A percentile compares a stretch with the other conserved stretches of the same genome.
phyloP scores from a whole-genome alignment of 2,797 vertebrate species.

The Oryzias dopingdopingensis region DNA sequence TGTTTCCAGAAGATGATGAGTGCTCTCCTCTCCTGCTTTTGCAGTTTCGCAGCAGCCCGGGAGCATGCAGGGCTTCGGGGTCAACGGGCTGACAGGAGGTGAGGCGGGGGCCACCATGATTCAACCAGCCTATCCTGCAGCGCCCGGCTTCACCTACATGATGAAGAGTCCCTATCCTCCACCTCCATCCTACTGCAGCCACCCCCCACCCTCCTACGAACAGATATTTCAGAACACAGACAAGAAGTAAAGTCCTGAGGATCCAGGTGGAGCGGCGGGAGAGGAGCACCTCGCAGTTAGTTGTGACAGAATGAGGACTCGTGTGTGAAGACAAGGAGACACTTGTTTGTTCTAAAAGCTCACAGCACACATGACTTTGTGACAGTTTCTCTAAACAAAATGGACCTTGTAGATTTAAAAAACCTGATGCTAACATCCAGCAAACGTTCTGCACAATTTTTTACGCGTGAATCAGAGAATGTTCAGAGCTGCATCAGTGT shows the following conservation, averaged over 20 bases:
- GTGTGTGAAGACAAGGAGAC: no score
- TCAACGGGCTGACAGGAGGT: slow-evolving; percentile 76
- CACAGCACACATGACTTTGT: no score
- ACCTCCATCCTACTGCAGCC: slow-evolving; percentile 94
- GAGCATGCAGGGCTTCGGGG: slow-evolving; percentile 82
- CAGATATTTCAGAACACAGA: slow-evolving; percentile 90
- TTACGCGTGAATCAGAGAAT: no score
- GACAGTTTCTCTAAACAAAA: no score
- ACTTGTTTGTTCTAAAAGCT: no score
- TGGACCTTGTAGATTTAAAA: no score
- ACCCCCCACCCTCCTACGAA: slow-evolving; percentile 92
- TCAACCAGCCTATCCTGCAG: slow-evolving; percentile 78
- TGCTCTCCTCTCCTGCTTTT: neutral
- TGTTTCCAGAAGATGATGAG: no score
- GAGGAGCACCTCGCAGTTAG: no score
- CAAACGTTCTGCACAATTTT: no score
- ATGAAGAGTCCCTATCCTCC: slow-evolving; percentile 86
- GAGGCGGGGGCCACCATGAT: slow-evolving; percentile 66
- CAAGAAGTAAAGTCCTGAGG: slow-evolving; percentile 55
- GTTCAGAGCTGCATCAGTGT: no score
- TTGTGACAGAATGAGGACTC: no score
- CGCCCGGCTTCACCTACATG: slow-evolving; percentile 77
- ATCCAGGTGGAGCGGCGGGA: neutral
- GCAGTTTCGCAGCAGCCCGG: slow-evolving; percentile 86
- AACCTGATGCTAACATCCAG: no score